Evolutionary conservation across 2,888 invertebrate species (phyloP).

Genomic region (Gastracanthus pulcherrimus): DNA sequence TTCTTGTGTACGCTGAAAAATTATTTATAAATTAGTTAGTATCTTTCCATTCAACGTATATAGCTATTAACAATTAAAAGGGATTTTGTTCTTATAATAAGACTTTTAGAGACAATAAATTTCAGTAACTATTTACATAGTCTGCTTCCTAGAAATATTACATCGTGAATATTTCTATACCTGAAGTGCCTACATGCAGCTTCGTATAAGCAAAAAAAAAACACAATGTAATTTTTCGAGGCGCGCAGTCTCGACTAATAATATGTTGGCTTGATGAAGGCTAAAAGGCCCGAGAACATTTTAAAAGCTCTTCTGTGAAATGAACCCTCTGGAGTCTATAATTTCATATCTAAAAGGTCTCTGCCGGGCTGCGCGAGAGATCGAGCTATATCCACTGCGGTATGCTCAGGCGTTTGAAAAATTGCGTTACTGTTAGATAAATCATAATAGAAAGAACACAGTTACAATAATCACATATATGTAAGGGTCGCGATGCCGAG

Average conservation of each 20-base stretch:
- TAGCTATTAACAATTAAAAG: too few relatives aligned
- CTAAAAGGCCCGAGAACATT: conserved; percentile 43
- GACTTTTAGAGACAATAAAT: too few relatives aligned
- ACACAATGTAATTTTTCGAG: conserved; percentile 22
- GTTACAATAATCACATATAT: conserved; percentile 11
- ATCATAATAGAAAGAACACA: conserved; percentile 37
- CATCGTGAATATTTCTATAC: not conserved
- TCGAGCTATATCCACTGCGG: not conserved
- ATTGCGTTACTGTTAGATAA: conserved; percentile 49
- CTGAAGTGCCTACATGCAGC: not conserved
- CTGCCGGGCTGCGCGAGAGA: not conserved
- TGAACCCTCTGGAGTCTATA: conserved; percentile 38
- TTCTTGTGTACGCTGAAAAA: too few relatives aligned
- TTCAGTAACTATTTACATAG: too few relatives aligned
- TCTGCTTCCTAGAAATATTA: too few relatives aligned
- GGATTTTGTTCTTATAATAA: too few relatives aligned
- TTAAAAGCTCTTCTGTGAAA: conserved; percentile 43
- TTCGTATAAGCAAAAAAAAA: not conserved
- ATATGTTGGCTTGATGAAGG: conserved; percentile 47
- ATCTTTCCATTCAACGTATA: too few relatives aligned
- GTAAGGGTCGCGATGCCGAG: not conserved
- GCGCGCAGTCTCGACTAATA: conserved; percentile 21
- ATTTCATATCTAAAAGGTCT: conserved; percentile 46
- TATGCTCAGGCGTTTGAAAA: conserved; percentile 28
- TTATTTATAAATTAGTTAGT: too few relatives aligned